Percentiles rank a stretch among this genome's conserved stretches.
phyloP scores from a whole-genome alignment of 2,888 invertebrate species.

The Drosophila monieri region DNA sequence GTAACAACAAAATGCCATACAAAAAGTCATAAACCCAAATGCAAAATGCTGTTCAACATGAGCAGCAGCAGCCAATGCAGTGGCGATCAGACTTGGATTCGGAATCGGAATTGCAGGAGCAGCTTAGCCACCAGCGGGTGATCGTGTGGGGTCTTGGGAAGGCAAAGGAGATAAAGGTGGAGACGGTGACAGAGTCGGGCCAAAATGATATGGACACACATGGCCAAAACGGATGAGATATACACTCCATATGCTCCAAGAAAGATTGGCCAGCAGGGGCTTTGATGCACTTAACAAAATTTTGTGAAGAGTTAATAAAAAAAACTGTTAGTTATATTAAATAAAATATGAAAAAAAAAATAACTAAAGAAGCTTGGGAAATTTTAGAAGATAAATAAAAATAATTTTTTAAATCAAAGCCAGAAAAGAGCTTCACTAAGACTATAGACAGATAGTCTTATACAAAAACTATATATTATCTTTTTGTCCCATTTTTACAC shows the following conservation, averaged over 20 bases:
- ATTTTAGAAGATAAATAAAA: too few species aligned
- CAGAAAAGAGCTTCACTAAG: neutral
- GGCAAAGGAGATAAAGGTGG: constrained; percentile 20
- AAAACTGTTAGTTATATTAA: neutral
- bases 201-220: constrained; percentile 44
- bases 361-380: too few species aligned
- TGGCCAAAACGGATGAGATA: constrained; percentile 67
- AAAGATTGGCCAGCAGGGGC: constrained; percentile 35
- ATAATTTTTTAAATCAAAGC: too few species aligned
- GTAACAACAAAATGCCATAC: constrained; percentile 37
- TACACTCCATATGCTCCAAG: constrained; percentile 49
- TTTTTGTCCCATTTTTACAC: neutral
- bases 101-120: constrained; percentile 15
- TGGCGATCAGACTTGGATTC: constrained; percentile 22
- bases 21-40: constrained; percentile 59
- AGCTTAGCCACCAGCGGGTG: constrained; percentile 49
- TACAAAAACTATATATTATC: neutral
- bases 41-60: constrained; percentile 64
- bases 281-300: constrained; percentile 15
- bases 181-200: neutral
- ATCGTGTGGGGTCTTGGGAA: constrained; percentile 68
- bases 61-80: constrained; percentile 37
- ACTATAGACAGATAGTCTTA: neutral
- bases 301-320: neutral
- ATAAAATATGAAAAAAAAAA: neutral